These are phyloP conservation scores for Calyptommatus sinebrachiatus DNA, from an alignment of 2,113 vertebrate species.

Conservation along the genomic window DNA sequence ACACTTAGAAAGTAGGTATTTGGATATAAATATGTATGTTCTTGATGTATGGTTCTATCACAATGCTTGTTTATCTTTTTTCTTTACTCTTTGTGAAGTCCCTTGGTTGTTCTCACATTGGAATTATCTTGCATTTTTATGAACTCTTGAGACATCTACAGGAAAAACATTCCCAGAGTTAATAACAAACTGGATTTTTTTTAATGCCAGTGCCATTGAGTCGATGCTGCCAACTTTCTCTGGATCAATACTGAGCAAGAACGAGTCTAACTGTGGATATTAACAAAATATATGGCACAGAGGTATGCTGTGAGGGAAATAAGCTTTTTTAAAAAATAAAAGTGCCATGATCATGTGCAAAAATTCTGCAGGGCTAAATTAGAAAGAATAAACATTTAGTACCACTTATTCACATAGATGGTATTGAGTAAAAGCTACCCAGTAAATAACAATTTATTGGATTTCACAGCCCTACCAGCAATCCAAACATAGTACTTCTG, in stretches of 20 bases:
- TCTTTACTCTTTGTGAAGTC: neutral
- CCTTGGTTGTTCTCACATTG: neutral
- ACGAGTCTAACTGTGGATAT: neutral
- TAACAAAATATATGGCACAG: neutral
- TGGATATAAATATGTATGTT: neutral
- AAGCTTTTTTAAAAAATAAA: neutral
- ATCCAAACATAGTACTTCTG: neutral
- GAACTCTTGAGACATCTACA: neutral
- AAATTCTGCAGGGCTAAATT: neutral
- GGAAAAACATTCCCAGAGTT: neutral
- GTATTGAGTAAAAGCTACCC: neutral
- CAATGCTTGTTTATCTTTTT: neutral
- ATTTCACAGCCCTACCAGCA: neutral
- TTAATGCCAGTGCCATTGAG: slow-evolving; percentile 14
- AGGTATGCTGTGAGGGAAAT: neutral
- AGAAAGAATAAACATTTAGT: neutral
- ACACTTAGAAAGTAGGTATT: neutral
- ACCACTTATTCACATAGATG: neutral
- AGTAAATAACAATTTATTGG: neutral
- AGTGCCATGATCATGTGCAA: slow-evolving; percentile 4
- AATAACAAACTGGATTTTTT: neutral
- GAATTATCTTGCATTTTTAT: neutral
- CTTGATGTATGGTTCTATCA: neutral
- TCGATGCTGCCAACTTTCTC: slow-evolving; percentile 23
- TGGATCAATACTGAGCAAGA: slow-evolving; percentile 16